phyloP scores from a whole-genome alignment of 2,113 vertebrate genomes.

The Tupaia tana region DNA sequence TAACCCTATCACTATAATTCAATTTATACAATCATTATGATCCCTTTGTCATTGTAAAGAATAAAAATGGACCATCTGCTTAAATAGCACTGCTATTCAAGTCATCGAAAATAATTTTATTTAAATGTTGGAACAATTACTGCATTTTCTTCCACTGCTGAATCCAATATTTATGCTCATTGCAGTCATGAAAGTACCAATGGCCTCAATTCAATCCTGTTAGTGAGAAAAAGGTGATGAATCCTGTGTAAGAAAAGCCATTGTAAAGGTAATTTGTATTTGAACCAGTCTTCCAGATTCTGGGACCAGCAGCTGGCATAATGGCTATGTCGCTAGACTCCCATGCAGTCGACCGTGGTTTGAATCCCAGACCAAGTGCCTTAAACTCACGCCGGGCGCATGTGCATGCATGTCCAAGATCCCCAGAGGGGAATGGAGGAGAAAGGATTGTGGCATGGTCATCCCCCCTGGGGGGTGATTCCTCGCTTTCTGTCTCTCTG shows the following conservation, averaged over 20 bases:
- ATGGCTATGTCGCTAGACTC: too few relatives aligned
- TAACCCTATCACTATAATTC: neutral
- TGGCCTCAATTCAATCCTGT: neutral
- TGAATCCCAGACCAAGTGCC: too few relatives aligned
- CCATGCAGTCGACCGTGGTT: too few relatives aligned
- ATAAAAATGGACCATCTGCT: neutral
- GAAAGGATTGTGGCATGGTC: too few relatives aligned
- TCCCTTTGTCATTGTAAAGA: neutral
- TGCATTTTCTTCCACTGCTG: neutral
- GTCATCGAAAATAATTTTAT: neutral
- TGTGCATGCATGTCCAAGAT: too few relatives aligned
- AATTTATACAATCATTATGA: neutral
- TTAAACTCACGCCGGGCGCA: too few relatives aligned
- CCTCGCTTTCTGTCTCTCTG: too few relatives aligned
- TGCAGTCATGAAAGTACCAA: neutral
- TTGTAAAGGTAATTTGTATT: neutral
- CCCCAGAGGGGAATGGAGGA: too few relatives aligned
- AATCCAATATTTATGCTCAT: neutral
- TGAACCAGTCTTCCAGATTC: neutral
- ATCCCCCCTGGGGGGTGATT: too few relatives aligned
- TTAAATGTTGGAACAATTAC: neutral
- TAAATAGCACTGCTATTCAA: neutral
- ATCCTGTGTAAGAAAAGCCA: neutral
- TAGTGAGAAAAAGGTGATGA: neutral
- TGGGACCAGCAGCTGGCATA: too few relatives aligned